Conservation (phyloP, 2,888 invertebrate species). For the Bellardia bayeri region DNA sequence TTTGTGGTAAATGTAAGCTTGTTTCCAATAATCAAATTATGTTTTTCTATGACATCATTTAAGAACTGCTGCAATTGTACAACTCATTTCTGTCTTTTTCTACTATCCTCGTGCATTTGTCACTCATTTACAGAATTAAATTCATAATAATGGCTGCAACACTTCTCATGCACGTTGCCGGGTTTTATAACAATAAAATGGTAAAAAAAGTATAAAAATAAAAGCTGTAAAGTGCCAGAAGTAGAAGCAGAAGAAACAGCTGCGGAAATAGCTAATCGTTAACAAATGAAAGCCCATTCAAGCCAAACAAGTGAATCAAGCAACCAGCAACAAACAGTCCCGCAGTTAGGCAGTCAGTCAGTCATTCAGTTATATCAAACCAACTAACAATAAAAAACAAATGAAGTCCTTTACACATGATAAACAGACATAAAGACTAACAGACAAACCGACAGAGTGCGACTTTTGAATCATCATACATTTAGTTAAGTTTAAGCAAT, state of each 20-base stretch:
- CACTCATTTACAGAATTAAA: slow-evolving; percentile 38
- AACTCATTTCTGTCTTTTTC: background rate
- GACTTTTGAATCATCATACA: background rate
- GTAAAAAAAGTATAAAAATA: slow-evolving; percentile 26
- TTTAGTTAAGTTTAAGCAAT: slow-evolving; percentile 64
- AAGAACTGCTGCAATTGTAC: slow-evolving; percentile 25
- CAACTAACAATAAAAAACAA: slow-evolving; percentile 4
- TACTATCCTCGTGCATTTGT: slow-evolving; percentile 18
- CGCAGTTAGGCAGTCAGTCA: slow-evolving; percentile 20
- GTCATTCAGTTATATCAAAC: background rate
- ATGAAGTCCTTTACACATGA: slow-evolving; percentile 1
- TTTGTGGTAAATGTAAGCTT: too few species aligned
- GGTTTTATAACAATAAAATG: slow-evolving; percentile 31
- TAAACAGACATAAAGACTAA: background rate
- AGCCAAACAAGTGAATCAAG: slow-evolving; percentile 51
- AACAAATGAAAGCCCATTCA: slow-evolving; percentile 71
- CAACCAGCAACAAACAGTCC: slow-evolving; percentile 5
- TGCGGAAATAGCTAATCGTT: slow-evolving; percentile 75
- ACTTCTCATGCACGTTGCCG: slow-evolving; percentile 27
- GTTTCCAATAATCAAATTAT: too few species aligned
- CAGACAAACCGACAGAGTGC: background rate
- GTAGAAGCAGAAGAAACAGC: slow-evolving; percentile 47
- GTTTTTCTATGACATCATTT: background rate
- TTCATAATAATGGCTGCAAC: slow-evolving; percentile 55
- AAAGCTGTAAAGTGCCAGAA: slow-evolving; percentile 35